These are phyloP conservation scores for Gallinago stenura DNA, from an alignment of 2,797 vertebrate genomes.

Conservation along the genomic window DNA sequence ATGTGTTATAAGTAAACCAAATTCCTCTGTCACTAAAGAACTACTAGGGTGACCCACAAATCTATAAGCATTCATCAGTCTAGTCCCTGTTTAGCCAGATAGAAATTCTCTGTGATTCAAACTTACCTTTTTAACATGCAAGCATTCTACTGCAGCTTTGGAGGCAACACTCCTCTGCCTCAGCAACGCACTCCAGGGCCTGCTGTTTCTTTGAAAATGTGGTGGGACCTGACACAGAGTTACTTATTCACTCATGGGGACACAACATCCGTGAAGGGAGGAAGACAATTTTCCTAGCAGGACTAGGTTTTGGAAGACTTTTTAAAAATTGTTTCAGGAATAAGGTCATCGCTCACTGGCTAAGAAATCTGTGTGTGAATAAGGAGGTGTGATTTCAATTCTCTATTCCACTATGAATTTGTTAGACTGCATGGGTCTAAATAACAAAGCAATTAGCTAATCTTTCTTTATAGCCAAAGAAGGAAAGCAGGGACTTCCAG, in stretches of 20 bases:
- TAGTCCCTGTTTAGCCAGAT: neutral
- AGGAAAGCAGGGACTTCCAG: neutral
- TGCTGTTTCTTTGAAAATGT: neutral
- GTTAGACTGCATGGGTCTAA: neutral
- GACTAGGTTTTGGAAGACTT: neutral
- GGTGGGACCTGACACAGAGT: neutral
- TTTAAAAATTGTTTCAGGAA: neutral
- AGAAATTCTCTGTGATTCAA: neutral
- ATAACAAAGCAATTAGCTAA: neutral
- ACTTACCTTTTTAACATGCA: neutral
- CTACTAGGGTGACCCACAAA: neutral
- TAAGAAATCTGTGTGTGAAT: neutral
- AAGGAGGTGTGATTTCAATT: neutral
- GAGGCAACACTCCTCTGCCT: neutral
- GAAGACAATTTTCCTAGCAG: neutral
- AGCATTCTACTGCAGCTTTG: neutral
- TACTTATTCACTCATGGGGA: neutral
- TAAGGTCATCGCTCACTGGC: neutral
- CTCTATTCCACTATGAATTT: neutral
- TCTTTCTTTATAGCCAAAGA: neutral
- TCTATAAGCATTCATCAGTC: accelerated
- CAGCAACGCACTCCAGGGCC: neutral
- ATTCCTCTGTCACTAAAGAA: neutral
- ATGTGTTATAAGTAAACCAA: neutral
- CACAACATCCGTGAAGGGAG: neutral